These are phyloP conservation scores for Hylaea fasciaria DNA, from an alignment of 2,888 invertebrate genomes.

Conservation along the genomic window DNA sequence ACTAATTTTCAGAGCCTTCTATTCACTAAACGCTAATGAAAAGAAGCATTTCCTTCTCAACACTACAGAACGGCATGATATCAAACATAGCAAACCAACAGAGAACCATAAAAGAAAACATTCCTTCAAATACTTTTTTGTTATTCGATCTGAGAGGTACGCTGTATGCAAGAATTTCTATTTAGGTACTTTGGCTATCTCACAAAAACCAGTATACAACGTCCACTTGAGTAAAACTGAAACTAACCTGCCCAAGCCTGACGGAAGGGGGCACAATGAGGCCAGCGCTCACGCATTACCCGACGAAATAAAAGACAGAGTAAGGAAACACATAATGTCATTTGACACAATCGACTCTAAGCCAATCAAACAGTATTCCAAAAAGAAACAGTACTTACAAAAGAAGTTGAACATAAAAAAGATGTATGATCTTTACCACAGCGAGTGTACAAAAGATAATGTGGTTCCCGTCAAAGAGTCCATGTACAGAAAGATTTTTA, in stretches of 20 bases:
- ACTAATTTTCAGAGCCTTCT: conserved; percentile 76
- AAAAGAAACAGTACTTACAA: conserved; percentile 70
- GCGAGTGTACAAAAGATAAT: conserved; percentile 63
- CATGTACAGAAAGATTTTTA: conserved; percentile 79
- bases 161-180: conserved; percentile 78
- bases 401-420: conserved; percentile 68
- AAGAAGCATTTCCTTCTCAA: conserved; percentile 77
- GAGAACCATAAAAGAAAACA: conserved; percentile 63
- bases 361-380: conserved; percentile 66
- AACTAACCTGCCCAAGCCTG: conserved; percentile 76
- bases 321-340: conserved; percentile 70
- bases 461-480: conserved; percentile 69
- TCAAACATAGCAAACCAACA: conserved; percentile 57
- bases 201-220: conserved; percentile 78
- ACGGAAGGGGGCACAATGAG: conserved; percentile 71
- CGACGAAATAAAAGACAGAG: conserved; percentile 67
- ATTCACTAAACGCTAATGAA: conserved; percentile 72
- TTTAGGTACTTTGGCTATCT: conserved; percentile 76
- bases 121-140: conserved; percentile 76
- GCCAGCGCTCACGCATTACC: conserved; percentile 70
- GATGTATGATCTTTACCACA: conserved; percentile 72
- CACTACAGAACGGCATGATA: conserved; percentile 71
- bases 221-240: conserved; percentile 76
- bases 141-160: conserved; percentile 65
- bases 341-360: conserved; percentile 69